Conservation (phyloP, 92 coral and sea anemone genomes). For the Actinostola sp. region DNA sequence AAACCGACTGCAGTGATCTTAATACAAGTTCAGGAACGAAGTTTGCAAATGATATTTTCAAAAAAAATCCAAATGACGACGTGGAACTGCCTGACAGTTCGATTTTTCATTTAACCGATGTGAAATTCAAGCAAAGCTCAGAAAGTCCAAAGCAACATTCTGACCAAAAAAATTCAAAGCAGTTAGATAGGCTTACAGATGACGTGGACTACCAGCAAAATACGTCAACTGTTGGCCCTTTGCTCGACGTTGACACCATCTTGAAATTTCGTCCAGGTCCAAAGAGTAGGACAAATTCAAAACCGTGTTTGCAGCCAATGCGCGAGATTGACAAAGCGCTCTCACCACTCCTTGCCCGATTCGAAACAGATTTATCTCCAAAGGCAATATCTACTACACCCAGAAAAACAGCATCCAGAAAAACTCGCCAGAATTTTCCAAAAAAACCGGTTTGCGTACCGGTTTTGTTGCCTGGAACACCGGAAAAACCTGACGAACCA, state of each 20-base stretch:
- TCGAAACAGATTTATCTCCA: background rate
- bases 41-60: background rate
- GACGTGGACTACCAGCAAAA: background rate
- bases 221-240: background rate
- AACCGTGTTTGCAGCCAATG: too few relatives aligned
- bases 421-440: background rate
- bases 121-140: background rate
- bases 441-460: background rate
- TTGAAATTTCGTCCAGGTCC: background rate
- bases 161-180: background rate
- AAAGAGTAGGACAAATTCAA: background rate
- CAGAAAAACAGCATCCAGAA: background rate
- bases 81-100: background rate
- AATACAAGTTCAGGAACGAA: too few relatives aligned
- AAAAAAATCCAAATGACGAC: background rate
- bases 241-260: background rate
- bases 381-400: too few relatives aligned
- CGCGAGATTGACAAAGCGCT: too few relatives aligned
- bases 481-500: background rate
- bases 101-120: slow-evolving; percentile 3
- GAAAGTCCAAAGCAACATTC: background rate
- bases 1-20: too few relatives aligned
- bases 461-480: background rate
- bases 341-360: too few relatives aligned
- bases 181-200: background rate